Conservation (phyloP, 2,113 vertebrate genomes). For the Planiliza haematocheilus region DNA sequence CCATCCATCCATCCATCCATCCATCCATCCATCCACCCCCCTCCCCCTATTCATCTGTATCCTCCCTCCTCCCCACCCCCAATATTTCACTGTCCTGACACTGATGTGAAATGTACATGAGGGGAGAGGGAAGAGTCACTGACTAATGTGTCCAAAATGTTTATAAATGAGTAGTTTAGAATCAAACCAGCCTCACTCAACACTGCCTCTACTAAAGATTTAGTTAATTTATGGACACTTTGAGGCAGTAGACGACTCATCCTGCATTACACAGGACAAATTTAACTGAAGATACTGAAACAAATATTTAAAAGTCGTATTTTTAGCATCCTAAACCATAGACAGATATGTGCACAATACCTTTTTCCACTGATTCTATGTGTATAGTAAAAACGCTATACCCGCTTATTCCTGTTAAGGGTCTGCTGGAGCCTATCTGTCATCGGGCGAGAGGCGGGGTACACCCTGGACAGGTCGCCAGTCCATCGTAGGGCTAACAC, state of each 20-base stretch:
- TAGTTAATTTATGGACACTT: constrained; percentile 15
- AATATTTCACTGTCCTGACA: constrained; percentile 50
- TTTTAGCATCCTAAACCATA: background rate
- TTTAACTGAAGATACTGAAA: constrained; percentile 19
- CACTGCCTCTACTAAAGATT: no score
- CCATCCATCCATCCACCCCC: no score
- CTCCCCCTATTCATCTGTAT: constrained; percentile 10
- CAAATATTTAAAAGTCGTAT: constrained; percentile 11
- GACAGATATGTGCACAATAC: no score
- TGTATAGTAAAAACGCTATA: no score
- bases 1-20: no score
- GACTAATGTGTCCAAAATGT: constrained; percentile 23
- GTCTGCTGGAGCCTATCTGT: no score
- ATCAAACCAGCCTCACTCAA: background rate
- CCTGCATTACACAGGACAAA: background rate
- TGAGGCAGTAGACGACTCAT: constrained; percentile 8
- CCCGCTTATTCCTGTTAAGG: no score
- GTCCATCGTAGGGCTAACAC: no score
- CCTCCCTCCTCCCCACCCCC: constrained; percentile 22
- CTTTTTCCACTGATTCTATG: no score
- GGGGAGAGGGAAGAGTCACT: no score
- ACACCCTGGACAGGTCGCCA: no score
- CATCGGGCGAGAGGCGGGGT: no score
- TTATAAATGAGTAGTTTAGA: constrained; percentile 5
- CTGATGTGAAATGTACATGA: constrained; percentile 10